These are phyloP conservation scores for Nothoprocta perdicaria DNA, from an alignment of 2,113 vertebrate genomes.

Conservation along the genomic window DNA sequence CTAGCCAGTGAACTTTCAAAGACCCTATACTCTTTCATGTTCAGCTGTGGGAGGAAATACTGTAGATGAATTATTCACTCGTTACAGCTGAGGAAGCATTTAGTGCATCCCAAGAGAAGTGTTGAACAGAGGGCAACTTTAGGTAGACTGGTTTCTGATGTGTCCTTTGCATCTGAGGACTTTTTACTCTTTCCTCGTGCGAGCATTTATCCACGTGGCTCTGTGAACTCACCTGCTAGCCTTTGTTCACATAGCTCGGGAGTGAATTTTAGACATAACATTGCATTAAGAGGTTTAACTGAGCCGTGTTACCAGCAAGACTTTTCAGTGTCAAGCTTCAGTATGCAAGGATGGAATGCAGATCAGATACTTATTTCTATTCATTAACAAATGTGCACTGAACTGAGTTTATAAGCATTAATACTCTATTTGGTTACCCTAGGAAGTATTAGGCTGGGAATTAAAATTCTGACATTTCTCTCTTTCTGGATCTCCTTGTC, in stretches of 20 bases:
- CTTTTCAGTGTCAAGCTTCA: not conserved
- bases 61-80: conserved; percentile 88
- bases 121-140: conserved; percentile 60
- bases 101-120: conserved; percentile 78
- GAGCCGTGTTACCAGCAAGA: not conserved
- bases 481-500: not conserved
- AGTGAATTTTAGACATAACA: not conserved
- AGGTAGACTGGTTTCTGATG: conserved; percentile 20
- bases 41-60: conserved; percentile 57
- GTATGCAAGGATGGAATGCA: not conserved
- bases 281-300: not conserved
- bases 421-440: not conserved
- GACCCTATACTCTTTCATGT: conserved; percentile 65
- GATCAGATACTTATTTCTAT: not conserved
- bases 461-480: not conserved
- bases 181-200: not conserved
- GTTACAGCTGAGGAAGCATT: conserved; percentile 83
- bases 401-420: not conserved
- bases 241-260: not conserved
- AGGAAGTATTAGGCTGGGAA: not conserved
- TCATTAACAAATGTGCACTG: not conserved
- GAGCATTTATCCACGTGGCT: not conserved
- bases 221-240: not conserved
- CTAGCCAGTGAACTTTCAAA: conserved; percentile 74
- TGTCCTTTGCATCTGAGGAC: not conserved